Base-by-base conservation (phyloP, 2,888 invertebrate genomes). In the Nematopogon swammerdamellus region DNA sequence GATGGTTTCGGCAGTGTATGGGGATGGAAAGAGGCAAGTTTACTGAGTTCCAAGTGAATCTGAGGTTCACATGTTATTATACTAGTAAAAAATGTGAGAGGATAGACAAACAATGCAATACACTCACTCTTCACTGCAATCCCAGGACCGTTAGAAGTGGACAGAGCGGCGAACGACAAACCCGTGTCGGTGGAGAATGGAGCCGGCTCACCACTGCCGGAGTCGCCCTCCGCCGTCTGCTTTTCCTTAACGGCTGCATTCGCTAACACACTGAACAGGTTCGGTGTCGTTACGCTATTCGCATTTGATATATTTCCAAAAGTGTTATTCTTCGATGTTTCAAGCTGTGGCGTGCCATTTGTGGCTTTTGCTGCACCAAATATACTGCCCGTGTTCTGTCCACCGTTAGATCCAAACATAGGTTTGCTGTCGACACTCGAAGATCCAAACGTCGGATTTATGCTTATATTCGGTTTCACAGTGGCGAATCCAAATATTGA, bases 151-250 rank as follows among this genome's bases (percentile, higher is more conserved):
- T 54, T 60, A 47, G 67, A 60, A 30, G 50, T 47, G 6, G 69
- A 68, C 50, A 74, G 58, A 19, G 67, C 63, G 45, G 65, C 65
- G 60, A 74, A 74, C 50, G 66, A 59, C 43, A 70, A 54, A 48
- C 52, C 60, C 36, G 59, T 62, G 45, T 70, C 67, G 16, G 65
- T 55, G 49, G 58, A 65, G 17, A 71, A 64, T 18, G 56, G 59
- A 18, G 52, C 19, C 30, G 62, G 62, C 46, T 56, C 55, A 10
- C 56, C 57, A 45, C 57, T 58, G 48, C n/a, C n/a, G n/a, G n/a
- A n/a, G n/a, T n/a, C n/a, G n/a, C n/a, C n/a, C n/a, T n/a, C n/a
- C n/a, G n/a, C n/a, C n/a, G n/a, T n/a, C n/a, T n/a, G n/a, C n/a
- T n/a, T n/a, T n/a, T n/a, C n/a, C n/a, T n/a, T n/a, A 57, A 4